phyloP scores from a whole-genome alignment of 2,113 vertebrate genomes.

The Dromaius novaehollandiae region DNA sequence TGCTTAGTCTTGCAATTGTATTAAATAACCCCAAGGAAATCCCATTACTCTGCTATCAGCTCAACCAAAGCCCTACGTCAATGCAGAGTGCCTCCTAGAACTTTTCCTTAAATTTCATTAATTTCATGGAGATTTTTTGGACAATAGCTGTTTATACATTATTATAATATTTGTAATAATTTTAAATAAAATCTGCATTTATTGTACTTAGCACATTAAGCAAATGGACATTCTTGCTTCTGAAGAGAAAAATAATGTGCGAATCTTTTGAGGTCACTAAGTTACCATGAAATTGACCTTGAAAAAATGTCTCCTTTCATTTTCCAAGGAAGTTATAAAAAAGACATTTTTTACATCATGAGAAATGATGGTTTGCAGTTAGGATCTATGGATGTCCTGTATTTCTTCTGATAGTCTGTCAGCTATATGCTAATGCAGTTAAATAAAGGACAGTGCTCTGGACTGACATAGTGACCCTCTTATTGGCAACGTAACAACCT shows the following conservation, averaged over 20 bases:
- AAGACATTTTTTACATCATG: not conserved
- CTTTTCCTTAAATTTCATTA: not conserved
- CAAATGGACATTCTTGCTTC: not conserved
- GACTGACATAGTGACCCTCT: not conserved
- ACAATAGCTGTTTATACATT: not conserved
- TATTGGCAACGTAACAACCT: not conserved
- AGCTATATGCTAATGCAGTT: not conserved
- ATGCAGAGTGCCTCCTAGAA: not conserved
- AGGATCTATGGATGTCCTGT: slow-evolving; percentile 2
- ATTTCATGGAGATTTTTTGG: not conserved
- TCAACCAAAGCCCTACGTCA: not conserved
- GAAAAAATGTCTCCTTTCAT: not conserved
- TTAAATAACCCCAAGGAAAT: not conserved
- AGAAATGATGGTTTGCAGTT: not conserved
- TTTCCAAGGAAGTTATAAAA: not conserved
- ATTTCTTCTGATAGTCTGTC: slow-evolving; percentile 15
- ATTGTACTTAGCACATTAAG: not conserved
- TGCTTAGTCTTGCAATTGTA: not conserved
- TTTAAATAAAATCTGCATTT: slow-evolving; percentile 46
- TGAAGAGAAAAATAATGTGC: not conserved
- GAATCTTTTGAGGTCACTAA: not conserved
- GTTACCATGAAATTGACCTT: not conserved
- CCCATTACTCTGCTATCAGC: not conserved
- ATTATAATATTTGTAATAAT: not conserved
- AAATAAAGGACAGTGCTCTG: not conserved